These are phyloP conservation scores for Platysternon megacephalum DNA, from an alignment of 2,113 vertebrate species.

Conservation along the genomic window DNA sequence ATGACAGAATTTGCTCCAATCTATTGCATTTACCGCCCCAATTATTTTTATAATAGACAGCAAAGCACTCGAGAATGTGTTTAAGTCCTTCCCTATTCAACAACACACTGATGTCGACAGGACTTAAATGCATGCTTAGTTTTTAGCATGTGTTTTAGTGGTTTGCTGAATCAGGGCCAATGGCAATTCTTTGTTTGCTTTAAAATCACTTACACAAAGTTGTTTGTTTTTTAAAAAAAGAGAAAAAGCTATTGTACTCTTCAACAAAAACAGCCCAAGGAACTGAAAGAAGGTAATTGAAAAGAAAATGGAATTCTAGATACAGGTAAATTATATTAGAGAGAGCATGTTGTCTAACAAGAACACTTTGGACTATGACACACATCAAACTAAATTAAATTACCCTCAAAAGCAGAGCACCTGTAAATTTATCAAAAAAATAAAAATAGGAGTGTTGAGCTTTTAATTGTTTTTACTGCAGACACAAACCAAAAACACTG, in stretches of 20 bases:
- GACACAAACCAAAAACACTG: constrained; percentile 54
- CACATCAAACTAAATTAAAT: constrained; percentile 76
- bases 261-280: constrained; percentile 34
- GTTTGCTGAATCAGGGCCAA: not conserved
- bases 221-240: not conserved
- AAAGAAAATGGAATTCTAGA: constrained; percentile 57
- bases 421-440: constrained; percentile 69
- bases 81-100: not conserved
- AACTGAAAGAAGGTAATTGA: constrained; percentile 43
- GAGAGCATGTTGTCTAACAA: constrained; percentile 67
- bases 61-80: not conserved
- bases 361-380: constrained; percentile 71
- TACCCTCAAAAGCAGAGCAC: constrained; percentile 61
- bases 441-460: constrained; percentile 30
- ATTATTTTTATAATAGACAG: not conserved
- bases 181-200: not conserved
- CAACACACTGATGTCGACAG: not conserved
- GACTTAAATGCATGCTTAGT: not conserved
- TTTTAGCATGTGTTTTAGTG: not conserved
- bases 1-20: not conserved
- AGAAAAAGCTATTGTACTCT: constrained; percentile 20
- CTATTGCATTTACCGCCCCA: not conserved
- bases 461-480: constrained; percentile 74
- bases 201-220: not conserved
- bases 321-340: constrained; percentile 76